A percentile compares a stretch with the other conserved stretches of the same genome.
Conservation (phyloP, 2,113 vertebrate species). For the Coreoperca whiteheadi region DNA sequence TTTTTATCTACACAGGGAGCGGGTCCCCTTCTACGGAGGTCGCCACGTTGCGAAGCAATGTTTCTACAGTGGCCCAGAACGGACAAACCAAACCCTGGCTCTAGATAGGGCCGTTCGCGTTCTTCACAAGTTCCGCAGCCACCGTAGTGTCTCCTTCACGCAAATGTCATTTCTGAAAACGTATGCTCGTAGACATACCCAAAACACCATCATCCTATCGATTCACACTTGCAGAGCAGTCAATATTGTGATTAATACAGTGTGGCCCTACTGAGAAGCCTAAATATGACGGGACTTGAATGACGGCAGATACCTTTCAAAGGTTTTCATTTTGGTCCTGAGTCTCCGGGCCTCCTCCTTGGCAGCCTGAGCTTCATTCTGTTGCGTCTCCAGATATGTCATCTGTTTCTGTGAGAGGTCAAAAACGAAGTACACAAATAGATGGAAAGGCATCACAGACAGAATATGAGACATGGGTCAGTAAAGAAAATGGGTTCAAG, state of each 20-base stretch:
- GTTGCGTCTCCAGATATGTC: conserved; percentile 92
- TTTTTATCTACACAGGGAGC: too few relatives aligned
- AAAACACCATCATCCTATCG: not conserved
- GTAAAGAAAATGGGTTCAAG: not conserved
- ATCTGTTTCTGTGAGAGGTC: conserved; percentile 91
- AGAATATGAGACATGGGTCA: not conserved
- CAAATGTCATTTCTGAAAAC: too few relatives aligned
- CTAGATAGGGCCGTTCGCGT: too few relatives aligned
- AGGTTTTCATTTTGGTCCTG: conserved; percentile 88
- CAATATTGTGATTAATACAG: not conserved
- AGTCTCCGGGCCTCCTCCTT: conserved; percentile 90
- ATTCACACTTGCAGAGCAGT: not conserved
- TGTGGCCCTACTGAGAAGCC: too few relatives aligned
- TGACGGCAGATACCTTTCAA: conserved; percentile 86
- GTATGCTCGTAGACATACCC: not conserved
- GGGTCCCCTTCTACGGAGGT: too few relatives aligned
- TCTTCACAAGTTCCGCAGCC: too few relatives aligned
- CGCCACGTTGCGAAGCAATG: too few relatives aligned
- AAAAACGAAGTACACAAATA: not conserved
- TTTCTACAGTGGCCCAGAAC: too few relatives aligned
- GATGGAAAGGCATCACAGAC: not conserved
- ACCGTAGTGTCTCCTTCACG: too few relatives aligned
- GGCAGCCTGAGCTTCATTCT: conserved; percentile 87
- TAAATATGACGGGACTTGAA: not conserved
- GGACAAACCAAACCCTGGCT: too few relatives aligned